A percentile compares a stretch with the other conserved stretches of the same genome.
phyloP scores from a whole-genome alignment of 2,888 invertebrate species.

The Gymnosoma rotundatum region DNA sequence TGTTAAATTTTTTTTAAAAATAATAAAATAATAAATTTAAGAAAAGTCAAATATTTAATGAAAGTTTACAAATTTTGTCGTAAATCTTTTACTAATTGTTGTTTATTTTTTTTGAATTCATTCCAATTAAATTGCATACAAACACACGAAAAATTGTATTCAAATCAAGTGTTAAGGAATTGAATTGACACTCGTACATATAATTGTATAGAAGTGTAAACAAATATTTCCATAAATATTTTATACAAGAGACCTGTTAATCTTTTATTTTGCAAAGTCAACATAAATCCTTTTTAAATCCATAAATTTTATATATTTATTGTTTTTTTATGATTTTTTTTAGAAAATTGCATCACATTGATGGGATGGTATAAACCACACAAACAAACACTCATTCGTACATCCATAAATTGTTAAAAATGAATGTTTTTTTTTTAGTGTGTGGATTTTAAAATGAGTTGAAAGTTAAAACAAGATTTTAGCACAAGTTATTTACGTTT shows the following conservation, averaged over 20 bases:
- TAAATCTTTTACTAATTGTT: conserved; percentile 7
- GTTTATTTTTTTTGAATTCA: neutral
- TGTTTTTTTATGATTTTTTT: too few relatives aligned
- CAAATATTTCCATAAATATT: neutral
- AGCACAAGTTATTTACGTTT: conserved; percentile 26
- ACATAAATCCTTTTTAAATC: too few relatives aligned
- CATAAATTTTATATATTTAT: too few relatives aligned
- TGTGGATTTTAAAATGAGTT: conserved; percentile 37
- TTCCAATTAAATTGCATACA: neutral
- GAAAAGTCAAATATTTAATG: too few relatives aligned
- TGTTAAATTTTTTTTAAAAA: too few relatives aligned
- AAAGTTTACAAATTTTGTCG: neutral
- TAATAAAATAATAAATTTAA: too few relatives aligned
- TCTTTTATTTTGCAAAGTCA: too few relatives aligned
- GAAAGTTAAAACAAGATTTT: conserved; percentile 54
- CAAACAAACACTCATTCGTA: neutral
- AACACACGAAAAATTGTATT: neutral
- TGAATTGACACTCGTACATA: neutral
- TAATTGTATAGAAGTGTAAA: neutral
- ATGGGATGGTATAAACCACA: neutral
- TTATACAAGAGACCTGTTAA: too few relatives aligned
- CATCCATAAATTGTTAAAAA: neutral
- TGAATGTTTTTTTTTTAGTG: neutral
- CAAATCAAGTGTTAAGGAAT: neutral
- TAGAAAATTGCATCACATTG: too few relatives aligned